Conservation (phyloP, 2,888 invertebrate genomes). For the Hyles lineata region DNA sequence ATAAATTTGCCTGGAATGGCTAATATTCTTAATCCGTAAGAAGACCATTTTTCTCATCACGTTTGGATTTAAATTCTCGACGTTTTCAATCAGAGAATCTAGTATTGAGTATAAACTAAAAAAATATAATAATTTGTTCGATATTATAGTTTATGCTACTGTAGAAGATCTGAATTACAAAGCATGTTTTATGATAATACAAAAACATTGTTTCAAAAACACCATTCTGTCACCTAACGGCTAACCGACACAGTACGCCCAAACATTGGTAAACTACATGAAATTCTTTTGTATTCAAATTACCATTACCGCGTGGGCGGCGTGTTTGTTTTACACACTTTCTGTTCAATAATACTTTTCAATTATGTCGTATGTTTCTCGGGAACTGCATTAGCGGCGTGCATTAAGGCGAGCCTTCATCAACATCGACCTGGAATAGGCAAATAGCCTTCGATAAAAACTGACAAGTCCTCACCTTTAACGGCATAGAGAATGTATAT, state of each 20-base stretch:
- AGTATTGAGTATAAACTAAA: too few species aligned
- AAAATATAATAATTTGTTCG: too few species aligned
- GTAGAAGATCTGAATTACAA: too few species aligned
- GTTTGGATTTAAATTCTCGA: too few species aligned
- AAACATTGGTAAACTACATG: background rate
- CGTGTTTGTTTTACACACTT: background rate
- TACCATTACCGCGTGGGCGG: background rate
- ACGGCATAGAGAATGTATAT: slow-evolving; percentile 33
- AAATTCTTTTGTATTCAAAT: slow-evolving; percentile 8
- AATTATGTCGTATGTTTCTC: background rate
- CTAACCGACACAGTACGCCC: background rate
- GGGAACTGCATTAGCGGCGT: slow-evolving; percentile 8
- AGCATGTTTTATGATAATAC: too few species aligned
- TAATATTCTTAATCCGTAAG: too few species aligned
- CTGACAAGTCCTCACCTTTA: slow-evolving; percentile 32
- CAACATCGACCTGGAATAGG: slow-evolving; percentile 38
- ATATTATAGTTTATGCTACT: too few species aligned
- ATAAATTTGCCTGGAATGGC: background rate
- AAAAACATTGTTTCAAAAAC: too few species aligned
- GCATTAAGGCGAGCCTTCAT: slow-evolving; percentile 37
- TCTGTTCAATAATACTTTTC: slow-evolving; percentile 1
- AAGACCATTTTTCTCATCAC: too few species aligned
- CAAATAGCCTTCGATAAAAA: slow-evolving; percentile 50
- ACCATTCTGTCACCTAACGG: background rate
- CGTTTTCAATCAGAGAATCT: too few species aligned